A percentile compares a stretch with the other conserved stretches of the same genome.
These are phyloP conservation scores for Eurosta solidaginis DNA, from an alignment of 1,140 invertebrate genomes.

Conservation along the genomic window DNA sequence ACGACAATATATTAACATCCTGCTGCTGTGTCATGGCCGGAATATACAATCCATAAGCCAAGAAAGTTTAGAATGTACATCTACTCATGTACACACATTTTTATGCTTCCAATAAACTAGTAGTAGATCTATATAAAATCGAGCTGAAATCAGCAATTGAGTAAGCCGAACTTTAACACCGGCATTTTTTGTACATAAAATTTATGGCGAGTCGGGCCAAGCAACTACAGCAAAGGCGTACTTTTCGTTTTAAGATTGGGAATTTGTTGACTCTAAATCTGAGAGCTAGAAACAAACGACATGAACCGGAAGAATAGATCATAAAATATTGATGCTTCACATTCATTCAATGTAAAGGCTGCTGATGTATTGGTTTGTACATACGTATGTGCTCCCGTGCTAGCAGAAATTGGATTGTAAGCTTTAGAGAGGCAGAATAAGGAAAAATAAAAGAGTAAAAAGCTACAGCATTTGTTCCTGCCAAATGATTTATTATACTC, in stretches of 20 bases:
- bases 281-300: neutral
- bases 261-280: neutral
- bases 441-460: neutral
- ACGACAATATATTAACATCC: conserved; percentile 26
- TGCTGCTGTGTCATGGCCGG: conserved; percentile 17
- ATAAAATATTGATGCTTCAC: conserved; percentile 20
- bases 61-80: neutral
- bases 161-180: neutral
- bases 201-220: neutral
- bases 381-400: neutral
- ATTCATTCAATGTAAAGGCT: conserved; percentile 1
- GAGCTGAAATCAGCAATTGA: neutral
- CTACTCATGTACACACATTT: neutral
- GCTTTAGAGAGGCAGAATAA: neutral
- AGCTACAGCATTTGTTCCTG: neutral
- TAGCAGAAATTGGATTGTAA: neutral
- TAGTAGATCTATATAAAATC: neutral
- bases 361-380: neutral
- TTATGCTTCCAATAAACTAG: too few species aligned
- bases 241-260: conserved; percentile 1
- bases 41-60: neutral
- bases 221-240: neutral
- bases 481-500: conserved; percentile 8
- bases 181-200: conserved; percentile 5
- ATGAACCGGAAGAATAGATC: conserved; percentile 26